Conservation (phyloP, 2,113 vertebrate species). For the Percina caprodes region DNA sequence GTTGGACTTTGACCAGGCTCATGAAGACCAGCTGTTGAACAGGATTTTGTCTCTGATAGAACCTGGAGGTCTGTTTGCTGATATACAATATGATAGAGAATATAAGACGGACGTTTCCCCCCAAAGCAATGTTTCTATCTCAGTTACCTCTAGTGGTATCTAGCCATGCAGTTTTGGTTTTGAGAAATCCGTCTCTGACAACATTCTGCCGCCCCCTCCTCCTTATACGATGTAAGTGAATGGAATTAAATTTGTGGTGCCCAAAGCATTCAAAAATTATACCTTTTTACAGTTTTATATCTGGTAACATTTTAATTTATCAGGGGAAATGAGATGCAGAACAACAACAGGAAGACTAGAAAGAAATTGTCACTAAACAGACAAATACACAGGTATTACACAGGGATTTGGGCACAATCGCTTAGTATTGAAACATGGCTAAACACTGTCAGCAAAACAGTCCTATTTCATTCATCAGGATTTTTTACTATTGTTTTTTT, state of each 20-base stretch:
- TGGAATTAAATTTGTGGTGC: neutral
- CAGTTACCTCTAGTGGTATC: neutral
- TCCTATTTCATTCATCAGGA: neutral
- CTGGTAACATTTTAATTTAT: neutral
- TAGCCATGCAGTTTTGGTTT: neutral
- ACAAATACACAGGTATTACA: neutral
- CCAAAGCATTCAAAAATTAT: neutral
- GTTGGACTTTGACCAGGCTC: constrained; percentile 89
- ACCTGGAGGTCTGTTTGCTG: constrained; percentile 80
- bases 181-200: neutral
- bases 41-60: constrained; percentile 91
- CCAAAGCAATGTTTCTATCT: neutral
- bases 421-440: neutral
- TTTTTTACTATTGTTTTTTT: neutral
- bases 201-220: neutral
- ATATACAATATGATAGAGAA: neutral
- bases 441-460: neutral
- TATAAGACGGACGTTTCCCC: neutral
- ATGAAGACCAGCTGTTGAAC: constrained; percentile 89
- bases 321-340: neutral
- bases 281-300: neutral
- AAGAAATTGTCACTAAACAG: neutral
- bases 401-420: neutral
- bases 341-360: neutral
- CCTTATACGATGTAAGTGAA: neutral